These are phyloP conservation scores for Phorcus lineatus DNA, from an alignment of 2,888 invertebrate species.

Conservation along the genomic window DNA sequence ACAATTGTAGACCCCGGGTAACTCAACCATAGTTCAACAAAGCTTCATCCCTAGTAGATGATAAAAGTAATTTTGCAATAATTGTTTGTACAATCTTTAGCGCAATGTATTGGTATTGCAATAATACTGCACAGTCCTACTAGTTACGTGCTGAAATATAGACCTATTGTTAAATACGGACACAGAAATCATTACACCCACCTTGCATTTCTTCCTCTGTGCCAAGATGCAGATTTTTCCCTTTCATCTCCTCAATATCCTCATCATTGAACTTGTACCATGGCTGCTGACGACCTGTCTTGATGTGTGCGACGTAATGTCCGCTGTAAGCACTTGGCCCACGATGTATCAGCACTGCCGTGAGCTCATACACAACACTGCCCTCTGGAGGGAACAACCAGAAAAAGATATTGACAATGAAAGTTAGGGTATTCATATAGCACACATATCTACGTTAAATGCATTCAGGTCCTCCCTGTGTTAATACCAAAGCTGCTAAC, in stretches of 20 bases:
- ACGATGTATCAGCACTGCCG: slow-evolving; percentile 82
- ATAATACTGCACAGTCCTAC: too few relatives aligned
- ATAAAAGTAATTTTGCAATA: too few relatives aligned
- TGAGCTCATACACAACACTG: slow-evolving; percentile 77
- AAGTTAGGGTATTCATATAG: background rate
- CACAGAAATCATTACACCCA: background rate
- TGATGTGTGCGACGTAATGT: slow-evolving; percentile 81
- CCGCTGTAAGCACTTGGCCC: slow-evolving; percentile 82
- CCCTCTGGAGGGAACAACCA: slow-evolving; percentile 26
- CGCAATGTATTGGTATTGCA: too few relatives aligned
- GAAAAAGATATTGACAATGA: too few relatives aligned
- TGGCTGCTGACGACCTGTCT: slow-evolving; percentile 77
- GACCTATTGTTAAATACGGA: too few relatives aligned
- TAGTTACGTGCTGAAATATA: too few relatives aligned
- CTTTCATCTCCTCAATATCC: slow-evolving; percentile 75
- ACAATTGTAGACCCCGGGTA: too few relatives aligned
- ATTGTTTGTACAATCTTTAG: too few relatives aligned
- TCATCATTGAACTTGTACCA: slow-evolving; percentile 84
- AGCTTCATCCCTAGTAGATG: too few relatives aligned
- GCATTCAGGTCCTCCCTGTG: too few relatives aligned
- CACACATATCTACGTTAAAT: background rate
- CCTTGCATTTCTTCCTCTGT: slow-evolving; percentile 77
- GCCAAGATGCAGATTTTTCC: slow-evolving; percentile 73
- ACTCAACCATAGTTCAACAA: too few relatives aligned
- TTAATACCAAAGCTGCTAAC: too few relatives aligned